Evolutionary conservation across 1,140 invertebrate species (phyloP), one percentile per base, ranked within the genome.

Genomic region (Caenorhabditis tropicalis): DNA sequence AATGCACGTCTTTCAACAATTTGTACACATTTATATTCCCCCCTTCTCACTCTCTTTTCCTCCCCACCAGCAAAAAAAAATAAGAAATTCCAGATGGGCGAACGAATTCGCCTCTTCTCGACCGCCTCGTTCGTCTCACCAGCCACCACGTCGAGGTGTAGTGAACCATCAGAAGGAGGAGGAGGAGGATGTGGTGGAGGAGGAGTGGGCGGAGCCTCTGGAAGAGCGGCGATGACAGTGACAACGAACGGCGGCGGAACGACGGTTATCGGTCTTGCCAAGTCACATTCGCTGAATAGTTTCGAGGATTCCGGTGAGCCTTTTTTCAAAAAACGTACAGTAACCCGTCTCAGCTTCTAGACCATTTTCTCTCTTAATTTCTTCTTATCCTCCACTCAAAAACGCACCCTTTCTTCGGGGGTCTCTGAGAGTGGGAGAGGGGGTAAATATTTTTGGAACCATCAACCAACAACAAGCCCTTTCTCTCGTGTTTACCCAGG

Each of bases 71-170:
- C n/a, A 10, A 81, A 48, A 29, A 48, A 48, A 49, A 51, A 21
- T 9, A 31, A 49, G n/a, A n/a, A n/a, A n/a, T 51, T 84, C 21
- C 83, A 84, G 83, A 84, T 84, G 83, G 83, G 83, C 83, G 83
- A 84, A 65, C 83, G 83, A 29, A 84, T 84, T 65, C 83, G 83
- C 36, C 83, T 84, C 48, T 74, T 84, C 83, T 84, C 83, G 16
- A 84, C 83, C 4, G 83, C 58, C 15, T 79, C 65, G 19, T 84
- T 84, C 79, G 83, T 84, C 56, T 49, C 70, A 29, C 56, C 82
- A 12, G 53, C 83, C 31, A 58, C 65, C 19, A 74, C 65, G n/a
- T 74, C 65, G 36, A 74, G 65, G n/a, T 74, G 65, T 43, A 43
- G 33, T 24, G 65, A 74, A 29, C 36, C 33, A n/a, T 19, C 36